These are phyloP conservation scores for Nyleta sp. DNA, from an alignment of 2,888 invertebrate species.

Conservation along the genomic window DNA sequence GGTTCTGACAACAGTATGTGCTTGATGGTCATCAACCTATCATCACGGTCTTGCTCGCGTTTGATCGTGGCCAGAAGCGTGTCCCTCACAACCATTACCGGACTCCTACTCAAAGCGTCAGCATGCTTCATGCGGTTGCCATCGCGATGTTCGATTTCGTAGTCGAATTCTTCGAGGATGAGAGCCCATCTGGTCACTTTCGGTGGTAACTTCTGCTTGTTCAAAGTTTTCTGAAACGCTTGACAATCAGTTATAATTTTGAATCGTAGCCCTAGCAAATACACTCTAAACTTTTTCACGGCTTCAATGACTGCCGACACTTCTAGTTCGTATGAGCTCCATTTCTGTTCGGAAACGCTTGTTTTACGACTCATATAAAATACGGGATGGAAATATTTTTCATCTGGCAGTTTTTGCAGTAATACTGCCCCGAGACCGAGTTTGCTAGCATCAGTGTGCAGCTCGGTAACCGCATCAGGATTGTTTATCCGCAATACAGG, in stretches of 20 bases:
- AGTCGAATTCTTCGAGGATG: neutral
- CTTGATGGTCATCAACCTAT: neutral
- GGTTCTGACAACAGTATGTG: conserved; percentile 36
- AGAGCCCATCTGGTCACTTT: neutral
- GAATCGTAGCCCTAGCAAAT: neutral
- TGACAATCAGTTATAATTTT: neutral
- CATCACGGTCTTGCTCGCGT: neutral
- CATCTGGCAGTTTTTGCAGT: conserved; percentile 30
- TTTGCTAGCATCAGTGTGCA: conserved; percentile 13
- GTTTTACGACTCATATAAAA: conserved; percentile 63
- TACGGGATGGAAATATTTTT: conserved; percentile 66
- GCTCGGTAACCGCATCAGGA: conserved; percentile 15
- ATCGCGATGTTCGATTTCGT: neutral
- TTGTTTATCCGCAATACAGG: conserved; percentile 9
- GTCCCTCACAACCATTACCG: neutral
- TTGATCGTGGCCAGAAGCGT: neutral
- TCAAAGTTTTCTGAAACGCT: neutral
- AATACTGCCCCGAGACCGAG: neutral
- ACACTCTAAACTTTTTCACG: neutral
- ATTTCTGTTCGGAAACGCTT: conserved; percentile 61
- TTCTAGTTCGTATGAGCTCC: conserved; percentile 68
- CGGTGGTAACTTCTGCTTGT: neutral
- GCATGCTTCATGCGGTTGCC: neutral
- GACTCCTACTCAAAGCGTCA: neutral
- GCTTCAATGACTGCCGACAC: neutral